phyloP scores from a whole-genome alignment of 1,140 invertebrate genomes.

The Phenacoccus solenopsis region DNA sequence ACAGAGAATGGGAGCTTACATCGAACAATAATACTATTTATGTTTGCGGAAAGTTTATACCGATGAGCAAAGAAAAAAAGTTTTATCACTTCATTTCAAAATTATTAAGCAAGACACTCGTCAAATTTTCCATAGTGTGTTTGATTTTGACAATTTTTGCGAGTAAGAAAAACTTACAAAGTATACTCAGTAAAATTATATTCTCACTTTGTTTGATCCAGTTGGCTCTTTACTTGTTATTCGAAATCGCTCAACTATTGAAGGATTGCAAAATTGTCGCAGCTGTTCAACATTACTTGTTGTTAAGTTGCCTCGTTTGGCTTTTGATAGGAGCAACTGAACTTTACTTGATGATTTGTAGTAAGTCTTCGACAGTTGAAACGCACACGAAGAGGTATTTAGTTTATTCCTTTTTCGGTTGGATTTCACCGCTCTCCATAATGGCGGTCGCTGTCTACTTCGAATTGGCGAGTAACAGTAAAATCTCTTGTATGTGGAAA shows the following conservation, averaged over 20 bases:
- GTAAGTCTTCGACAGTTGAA: slow-evolving; percentile 36
- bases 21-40: too few species aligned
- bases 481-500: slow-evolving; percentile 31
- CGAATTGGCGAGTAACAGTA: slow-evolving; percentile 32
- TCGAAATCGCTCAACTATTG: slow-evolving; percentile 33
- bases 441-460: slow-evolving; percentile 36
- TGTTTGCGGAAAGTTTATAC: neutral
- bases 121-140: slow-evolving; percentile 36
- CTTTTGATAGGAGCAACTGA: slow-evolving; percentile 46
- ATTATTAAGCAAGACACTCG: neutral
- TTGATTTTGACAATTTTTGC: slow-evolving; percentile 37
- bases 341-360: slow-evolving; percentile 42
- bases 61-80: neutral
- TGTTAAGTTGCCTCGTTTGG: slow-evolving; percentile 45
- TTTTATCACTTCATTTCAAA: neutral
- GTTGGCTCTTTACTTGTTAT: slow-evolving; percentile 36
- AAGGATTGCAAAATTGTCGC: slow-evolving; percentile 34
- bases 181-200: slow-evolving; percentile 41
- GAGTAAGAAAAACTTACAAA: slow-evolving; percentile 37
- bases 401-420: slow-evolving; percentile 41
- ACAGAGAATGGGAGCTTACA: too few species aligned
- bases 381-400: slow-evolving; percentile 35
- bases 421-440: slow-evolving; percentile 39
- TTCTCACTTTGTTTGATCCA: slow-evolving; percentile 37
- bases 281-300: slow-evolving; percentile 39